Conservation (phyloP, 2,113 vertebrate genomes). For the Ailurus styani region DNA sequence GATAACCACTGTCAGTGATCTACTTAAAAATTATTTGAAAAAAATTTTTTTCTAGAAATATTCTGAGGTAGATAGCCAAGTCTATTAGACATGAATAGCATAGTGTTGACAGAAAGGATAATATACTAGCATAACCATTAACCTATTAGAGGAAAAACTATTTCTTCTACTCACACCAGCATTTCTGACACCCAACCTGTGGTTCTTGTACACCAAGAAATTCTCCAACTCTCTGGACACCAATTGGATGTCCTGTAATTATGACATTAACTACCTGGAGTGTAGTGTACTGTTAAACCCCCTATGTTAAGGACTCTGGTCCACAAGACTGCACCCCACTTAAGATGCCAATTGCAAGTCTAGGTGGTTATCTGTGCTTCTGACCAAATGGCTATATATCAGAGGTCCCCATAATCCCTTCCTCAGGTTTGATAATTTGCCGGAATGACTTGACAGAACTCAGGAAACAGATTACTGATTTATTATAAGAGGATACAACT, state of each 20-base stretch:
- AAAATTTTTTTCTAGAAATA: neutral
- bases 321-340: neutral
- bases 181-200: neutral
- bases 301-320: neutral
- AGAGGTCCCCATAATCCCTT: neutral
- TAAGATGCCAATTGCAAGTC: neutral
- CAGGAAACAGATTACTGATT: neutral
- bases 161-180: neutral
- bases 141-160: neutral
- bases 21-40: slow-evolving; percentile 29
- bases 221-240: neutral
- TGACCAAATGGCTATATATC: neutral
- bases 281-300: neutral
- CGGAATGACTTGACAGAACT: neutral
- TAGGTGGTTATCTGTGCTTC: neutral
- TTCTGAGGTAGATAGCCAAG: neutral
- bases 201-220: neutral
- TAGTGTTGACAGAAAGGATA: neutral
- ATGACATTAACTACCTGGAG: neutral
- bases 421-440: neutral
- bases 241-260: neutral
- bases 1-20: neutral
- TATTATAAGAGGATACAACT: neutral
- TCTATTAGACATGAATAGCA: neutral
- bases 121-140: neutral